Evolutionary conservation across 2,888 invertebrate species (phyloP).

Genomic region (Euclidia mi): DNA sequence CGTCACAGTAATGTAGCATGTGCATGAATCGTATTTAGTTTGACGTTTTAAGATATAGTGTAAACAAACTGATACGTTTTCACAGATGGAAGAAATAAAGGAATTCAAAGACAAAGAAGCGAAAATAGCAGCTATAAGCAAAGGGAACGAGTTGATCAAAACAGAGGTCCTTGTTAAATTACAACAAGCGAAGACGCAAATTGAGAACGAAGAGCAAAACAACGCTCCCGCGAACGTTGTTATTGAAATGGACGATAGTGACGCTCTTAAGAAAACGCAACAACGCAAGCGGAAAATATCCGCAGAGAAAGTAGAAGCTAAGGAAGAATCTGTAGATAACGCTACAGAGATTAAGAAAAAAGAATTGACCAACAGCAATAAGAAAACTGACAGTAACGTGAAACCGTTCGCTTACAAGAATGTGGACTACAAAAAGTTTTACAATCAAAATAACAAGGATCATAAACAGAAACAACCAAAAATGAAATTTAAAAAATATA

Average conservation of each 20-base stretch:
- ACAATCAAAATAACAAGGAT: constrained; percentile 65
- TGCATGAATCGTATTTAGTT: constrained; percentile 17
- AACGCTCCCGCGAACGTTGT: constrained; percentile 8
- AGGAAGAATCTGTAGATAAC: constrained; percentile 32
- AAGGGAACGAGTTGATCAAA: constrained; percentile 74
- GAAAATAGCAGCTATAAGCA: constrained; percentile 72
- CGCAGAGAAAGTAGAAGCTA: constrained; percentile 52
- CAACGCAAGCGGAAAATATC: constrained; percentile 69
- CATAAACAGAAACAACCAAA: constrained; percentile 72
- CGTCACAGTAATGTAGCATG: constrained; percentile 22
- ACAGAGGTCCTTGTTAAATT: constrained; percentile 71
- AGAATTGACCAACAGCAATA: constrained; percentile 41
- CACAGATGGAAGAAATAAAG: constrained; percentile 75
- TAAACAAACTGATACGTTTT: constrained; percentile 38
- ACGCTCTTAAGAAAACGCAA: constrained; percentile 45
- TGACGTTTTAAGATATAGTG: constrained; percentile 14
- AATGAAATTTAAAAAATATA: constrained; percentile 72
- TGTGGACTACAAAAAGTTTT: constrained; percentile 75
- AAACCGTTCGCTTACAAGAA: constrained; percentile 71
- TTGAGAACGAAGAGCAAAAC: constrained; percentile 55
- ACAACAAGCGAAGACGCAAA: constrained; percentile 62
- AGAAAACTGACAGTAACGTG: constrained; percentile 47
- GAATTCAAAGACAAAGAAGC: constrained; percentile 76
- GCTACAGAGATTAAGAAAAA: constrained; percentile 43
- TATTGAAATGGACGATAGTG: constrained; percentile 28